Evolutionary conservation across 2,113 vertebrate species (phyloP).

Genomic region (Oreochromis spilurus): DNA sequence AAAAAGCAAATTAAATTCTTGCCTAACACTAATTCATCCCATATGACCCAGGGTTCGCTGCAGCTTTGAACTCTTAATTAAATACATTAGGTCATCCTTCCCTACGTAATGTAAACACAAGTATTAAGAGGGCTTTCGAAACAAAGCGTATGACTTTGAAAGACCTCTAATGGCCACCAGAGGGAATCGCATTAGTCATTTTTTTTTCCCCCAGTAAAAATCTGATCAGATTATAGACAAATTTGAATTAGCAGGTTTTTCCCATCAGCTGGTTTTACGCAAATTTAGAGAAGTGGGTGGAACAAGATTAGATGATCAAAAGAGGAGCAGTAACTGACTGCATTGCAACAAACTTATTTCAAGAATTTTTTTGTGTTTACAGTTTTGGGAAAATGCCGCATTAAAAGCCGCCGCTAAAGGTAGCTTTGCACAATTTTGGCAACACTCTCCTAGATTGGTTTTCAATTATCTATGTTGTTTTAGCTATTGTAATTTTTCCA

Average conservation of each 20-base stretch:
- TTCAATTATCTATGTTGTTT: background rate
- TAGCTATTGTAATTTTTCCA: background rate
- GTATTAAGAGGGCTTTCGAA: constrained; percentile 11
- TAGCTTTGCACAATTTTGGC: background rate
- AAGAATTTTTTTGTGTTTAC: background rate
- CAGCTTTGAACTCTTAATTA: constrained; percentile 22
- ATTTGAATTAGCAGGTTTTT: background rate
- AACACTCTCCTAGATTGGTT: background rate
- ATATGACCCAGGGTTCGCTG: constrained; percentile 8
- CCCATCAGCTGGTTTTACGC: background rate
- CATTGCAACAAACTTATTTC: background rate
- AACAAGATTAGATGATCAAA: background rate
- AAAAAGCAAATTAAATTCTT: constrained; percentile 23
- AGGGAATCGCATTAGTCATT: constrained; percentile 15
- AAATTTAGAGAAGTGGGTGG: background rate
- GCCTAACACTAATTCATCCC: constrained; percentile 27
- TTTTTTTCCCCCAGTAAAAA: background rate
- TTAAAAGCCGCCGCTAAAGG: background rate
- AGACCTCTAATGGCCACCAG: background rate
- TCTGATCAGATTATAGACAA: background rate
- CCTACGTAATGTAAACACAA: constrained; percentile 15
- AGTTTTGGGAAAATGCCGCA: background rate
- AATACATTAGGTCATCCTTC: constrained; percentile 45
- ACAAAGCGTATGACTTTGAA: background rate
- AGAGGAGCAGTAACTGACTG: background rate